phyloP scores from a whole-genome alignment of 1,140 invertebrate species.

The Aleiodes sp. region DNA sequence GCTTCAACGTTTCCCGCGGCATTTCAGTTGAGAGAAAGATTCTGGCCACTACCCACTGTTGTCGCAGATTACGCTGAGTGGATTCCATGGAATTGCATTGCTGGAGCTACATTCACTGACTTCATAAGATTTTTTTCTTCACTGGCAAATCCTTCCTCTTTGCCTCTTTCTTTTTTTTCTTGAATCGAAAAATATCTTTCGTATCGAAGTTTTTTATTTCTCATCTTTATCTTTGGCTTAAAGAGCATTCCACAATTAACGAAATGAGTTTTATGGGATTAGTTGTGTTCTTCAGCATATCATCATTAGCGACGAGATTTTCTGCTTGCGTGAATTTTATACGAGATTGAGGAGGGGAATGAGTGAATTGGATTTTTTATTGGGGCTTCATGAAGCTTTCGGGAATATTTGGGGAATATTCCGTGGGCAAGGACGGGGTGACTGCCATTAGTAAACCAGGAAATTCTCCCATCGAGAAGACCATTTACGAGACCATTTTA shows the following conservation, averaged over 20 bases:
- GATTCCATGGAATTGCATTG: constrained; percentile 53
- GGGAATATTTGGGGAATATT: too few relatives aligned
- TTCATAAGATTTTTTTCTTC: not conserved
- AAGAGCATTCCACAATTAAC: not conserved
- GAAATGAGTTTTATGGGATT: not conserved
- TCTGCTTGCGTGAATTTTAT: too few relatives aligned
- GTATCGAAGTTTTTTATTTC: not conserved
- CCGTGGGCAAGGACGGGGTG: too few relatives aligned
- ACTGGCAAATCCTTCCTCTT: not conserved
- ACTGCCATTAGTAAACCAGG: too few relatives aligned
- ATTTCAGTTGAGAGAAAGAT: not conserved
- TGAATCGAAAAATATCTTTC: not conserved
- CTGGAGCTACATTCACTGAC: not conserved
- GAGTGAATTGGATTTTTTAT: too few relatives aligned
- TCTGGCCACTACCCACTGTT: constrained; percentile 13
- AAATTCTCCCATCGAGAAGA: too few relatives aligned
- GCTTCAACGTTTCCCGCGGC: not conserved
- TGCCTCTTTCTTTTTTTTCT: not conserved
- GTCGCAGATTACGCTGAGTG: constrained; percentile 55
- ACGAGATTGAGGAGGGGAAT: too few relatives aligned
- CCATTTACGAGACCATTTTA: too few relatives aligned
- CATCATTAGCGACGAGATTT: too few relatives aligned
- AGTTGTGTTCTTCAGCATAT: too few relatives aligned
- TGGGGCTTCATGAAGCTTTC: too few relatives aligned
- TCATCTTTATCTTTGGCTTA: not conserved